Base-by-base conservation (phyloP, 1,140 invertebrate genomes). In the Micrasema minimum region DNA sequence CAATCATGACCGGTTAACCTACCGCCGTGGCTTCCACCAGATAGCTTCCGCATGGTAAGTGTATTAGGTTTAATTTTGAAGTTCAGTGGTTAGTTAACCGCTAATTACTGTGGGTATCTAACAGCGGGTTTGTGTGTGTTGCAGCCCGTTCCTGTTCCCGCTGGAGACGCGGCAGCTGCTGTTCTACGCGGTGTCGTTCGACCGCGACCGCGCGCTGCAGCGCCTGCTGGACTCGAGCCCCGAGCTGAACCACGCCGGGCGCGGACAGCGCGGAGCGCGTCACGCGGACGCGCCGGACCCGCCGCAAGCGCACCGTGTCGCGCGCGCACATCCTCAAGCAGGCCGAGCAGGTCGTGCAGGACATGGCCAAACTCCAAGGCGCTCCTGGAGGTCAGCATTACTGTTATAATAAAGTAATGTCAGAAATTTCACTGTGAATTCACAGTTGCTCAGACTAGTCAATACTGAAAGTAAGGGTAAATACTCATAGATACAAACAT, bases 1-100 rank as follows among this genome's bases (percentile, higher is more conserved):
- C 0, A 97, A n/a, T 99, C 57, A 97, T 99, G 95, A 98, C 96
- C 6, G 96, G 96, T n/a, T 74, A 98, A 98, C 85, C 83, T 99
- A 55, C 97, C 97, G 0, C 89, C 90, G 35, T 99, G 97, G 97
- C 83, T 99, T 31, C n/a, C 93, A 95, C 77, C 95, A 98, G 84
- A 93, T 99, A 55, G 95, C 94, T 68, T 90, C 92, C 78, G 91
- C 92, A 55, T 97, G 95, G 91, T 92, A 77, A 87, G 87, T 80
- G 70, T 20, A 14, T n/a, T n/a, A n/a, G n/a, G 20, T 23, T 50
- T 4, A 50, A 50, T 4, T 18, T 14, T 10, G n/a, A 31, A 18
- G 16, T 43, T 77, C 75, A 35, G 43, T 46, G n/a, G 14, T 46
- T 14, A 14, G 43, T n/a, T 46, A 4, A 46, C n/a, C n/a, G n/a